Conservation (phyloP, 2,888 invertebrate species). For the Steromphala cineraria region DNA sequence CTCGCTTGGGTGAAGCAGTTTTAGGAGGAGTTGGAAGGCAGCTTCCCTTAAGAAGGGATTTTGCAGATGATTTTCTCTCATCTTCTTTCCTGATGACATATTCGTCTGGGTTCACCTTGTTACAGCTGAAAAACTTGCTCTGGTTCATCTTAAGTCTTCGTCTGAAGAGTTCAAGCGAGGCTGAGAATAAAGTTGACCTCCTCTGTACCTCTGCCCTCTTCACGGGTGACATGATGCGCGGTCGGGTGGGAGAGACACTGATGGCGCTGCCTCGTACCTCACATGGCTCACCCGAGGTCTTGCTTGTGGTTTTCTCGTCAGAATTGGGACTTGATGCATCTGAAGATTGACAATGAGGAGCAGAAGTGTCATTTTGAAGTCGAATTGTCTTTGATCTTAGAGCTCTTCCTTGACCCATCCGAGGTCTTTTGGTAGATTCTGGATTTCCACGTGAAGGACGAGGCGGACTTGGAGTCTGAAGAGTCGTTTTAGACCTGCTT, state of each 20-base stretch:
- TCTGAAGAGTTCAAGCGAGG: slow-evolving; percentile 17
- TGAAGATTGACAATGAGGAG: slow-evolving; percentile 2
- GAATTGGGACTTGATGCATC: not conserved
- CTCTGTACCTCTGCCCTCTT: slow-evolving; percentile 9
- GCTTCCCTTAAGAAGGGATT: not conserved
- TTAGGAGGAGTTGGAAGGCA: not conserved
- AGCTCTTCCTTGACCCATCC: not conserved
- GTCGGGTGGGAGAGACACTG: not conserved
- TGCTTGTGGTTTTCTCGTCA: not conserved
- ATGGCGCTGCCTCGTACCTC: slow-evolving; percentile 14
- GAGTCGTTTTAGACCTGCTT: not conserved
- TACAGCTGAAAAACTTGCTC: slow-evolving; percentile 12
- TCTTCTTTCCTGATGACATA: slow-evolving; percentile 16
- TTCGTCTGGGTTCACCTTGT: slow-evolving; percentile 1
- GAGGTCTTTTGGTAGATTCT: not conserved
- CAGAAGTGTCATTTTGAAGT: slow-evolving; percentile 1
- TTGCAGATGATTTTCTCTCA: not conserved
- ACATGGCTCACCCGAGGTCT: not conserved
- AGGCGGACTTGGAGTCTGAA: not conserved
- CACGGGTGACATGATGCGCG: not conserved
- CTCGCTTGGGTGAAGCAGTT: not conserved
- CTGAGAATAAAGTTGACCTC: not conserved
- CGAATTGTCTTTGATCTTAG: slow-evolving; percentile 3
- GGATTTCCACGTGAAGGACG: not conserved
- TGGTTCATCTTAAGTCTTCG: slow-evolving; percentile 22